Conservation (phyloP, 1,140 invertebrate genomes). For the Nephila pilipes region DNA sequence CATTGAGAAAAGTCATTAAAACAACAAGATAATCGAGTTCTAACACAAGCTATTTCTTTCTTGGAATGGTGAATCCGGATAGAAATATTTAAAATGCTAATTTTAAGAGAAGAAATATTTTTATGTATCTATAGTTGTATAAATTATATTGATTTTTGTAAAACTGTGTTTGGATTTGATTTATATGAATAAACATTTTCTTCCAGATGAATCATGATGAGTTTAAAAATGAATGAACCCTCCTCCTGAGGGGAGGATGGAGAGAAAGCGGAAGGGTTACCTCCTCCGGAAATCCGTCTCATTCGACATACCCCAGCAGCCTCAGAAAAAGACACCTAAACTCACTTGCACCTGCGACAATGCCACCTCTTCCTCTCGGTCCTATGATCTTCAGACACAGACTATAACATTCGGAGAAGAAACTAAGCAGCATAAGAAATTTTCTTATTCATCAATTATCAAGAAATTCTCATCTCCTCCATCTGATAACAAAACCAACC, state of each 20-base stretch:
- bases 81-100: too few species aligned
- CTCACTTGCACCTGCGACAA: not conserved
- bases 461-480: constrained; percentile 7
- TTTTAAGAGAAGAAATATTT: too few species aligned
- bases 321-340: not conserved
- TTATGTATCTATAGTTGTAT: too few species aligned
- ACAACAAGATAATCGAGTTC: too few species aligned
- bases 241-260: constrained; percentile 48
- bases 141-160: too few species aligned
- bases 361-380: not conserved
- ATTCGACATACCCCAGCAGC: not conserved
- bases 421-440: not conserved
- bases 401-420: constrained; percentile 59
- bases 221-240: not conserved
- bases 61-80: too few species aligned
- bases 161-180: not conserved
- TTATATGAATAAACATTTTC: not conserved
- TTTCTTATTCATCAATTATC: not conserved
- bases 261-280: constrained; percentile 63
- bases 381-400: constrained; percentile 65
- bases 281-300: constrained; percentile 52
- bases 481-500: not conserved
- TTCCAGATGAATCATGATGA: not conserved
- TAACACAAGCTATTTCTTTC: too few species aligned
- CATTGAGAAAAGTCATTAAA: too few species aligned